These are phyloP conservation scores for Tamias sibiricus DNA, from an alignment of 2,113 vertebrate genomes.

Conservation along the genomic window DNA sequence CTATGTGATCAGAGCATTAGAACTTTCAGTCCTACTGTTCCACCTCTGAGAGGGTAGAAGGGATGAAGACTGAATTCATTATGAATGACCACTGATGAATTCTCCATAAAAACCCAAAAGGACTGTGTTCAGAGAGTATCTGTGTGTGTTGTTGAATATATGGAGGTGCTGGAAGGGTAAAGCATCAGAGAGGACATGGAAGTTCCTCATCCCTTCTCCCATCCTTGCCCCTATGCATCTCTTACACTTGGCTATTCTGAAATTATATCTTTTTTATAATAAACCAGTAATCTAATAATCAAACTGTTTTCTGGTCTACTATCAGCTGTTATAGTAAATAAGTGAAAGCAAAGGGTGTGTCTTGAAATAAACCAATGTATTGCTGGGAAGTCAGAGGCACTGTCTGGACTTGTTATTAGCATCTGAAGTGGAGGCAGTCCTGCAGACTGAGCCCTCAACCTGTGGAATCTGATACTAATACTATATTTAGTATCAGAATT, in stretches of 20 bases:
- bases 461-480: not conserved
- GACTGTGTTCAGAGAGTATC: not conserved
- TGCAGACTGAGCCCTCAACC: not conserved
- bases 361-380: not conserved
- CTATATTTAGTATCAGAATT: not conserved
- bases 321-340: not conserved
- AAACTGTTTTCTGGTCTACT: not conserved
- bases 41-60: not conserved
- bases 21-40: not conserved
- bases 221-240: not conserved
- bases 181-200: too few species aligned
- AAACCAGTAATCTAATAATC: not conserved
- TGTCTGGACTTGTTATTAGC: not conserved
- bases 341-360: not conserved
- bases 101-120: not conserved
- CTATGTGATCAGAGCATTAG: not conserved
- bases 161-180: not conserved
- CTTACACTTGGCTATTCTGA: not conserved
- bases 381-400: not conserved
- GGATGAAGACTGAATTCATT: not conserved
- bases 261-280: not conserved
- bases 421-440: too few species aligned
- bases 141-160: too few species aligned
- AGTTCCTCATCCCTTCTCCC: not conserved
- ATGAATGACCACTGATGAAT: not conserved